Base-by-base conservation (phyloP, 2,888 invertebrate genomes). In the Pseudococcus jackbeardsleyi region DNA sequence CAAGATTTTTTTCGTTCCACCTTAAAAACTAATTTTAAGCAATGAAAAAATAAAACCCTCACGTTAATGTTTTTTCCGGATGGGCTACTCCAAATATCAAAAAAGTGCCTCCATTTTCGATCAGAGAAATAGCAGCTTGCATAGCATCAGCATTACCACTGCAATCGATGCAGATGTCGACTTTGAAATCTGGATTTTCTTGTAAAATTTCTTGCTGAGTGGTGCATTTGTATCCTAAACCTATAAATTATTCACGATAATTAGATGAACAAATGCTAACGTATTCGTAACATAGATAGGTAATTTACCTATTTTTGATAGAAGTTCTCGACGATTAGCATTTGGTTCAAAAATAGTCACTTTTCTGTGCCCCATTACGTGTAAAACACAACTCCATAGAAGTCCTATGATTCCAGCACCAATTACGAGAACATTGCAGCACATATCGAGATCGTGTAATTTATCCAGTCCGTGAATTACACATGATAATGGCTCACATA, bases 361-460 rank as follows among this genome's bases (percentile, higher is more conserved):
- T 15, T 94, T 94, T 42, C 94, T 92, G 90, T 95, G 94, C 0
- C 95, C 95, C 72, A 94, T 94, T 8, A 94, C 92, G 90, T 95
- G 95, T 0, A 95, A 92, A 0, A 93, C 91, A 0, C 93, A 93
- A 0, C 94, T 91, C 95, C 95, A 95, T 0, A 96, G 91, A 22
- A 92, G 90, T 90, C 95, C 95, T 89, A 95, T 95, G 84, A 95
- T 95, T 0, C 95, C 95, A 86, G 95, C 95, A 0, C 95, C 95
- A 0, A 93, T 92, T 0, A 95, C 91, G 0, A 95, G 92, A 22
- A 95, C 93, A 89, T 93, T 93, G 64, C 93, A 91, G 0, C 95
- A 95, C 0, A 95, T 92, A 0, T 92, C 90, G 7, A 95, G 91
- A 0, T 95, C 94, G 17, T 93, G 92, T 1, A 94, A 93, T 84